Base-by-base conservation (phyloP, 2,113 vertebrate species). In the Dascyllus trimaculatus region DNA sequence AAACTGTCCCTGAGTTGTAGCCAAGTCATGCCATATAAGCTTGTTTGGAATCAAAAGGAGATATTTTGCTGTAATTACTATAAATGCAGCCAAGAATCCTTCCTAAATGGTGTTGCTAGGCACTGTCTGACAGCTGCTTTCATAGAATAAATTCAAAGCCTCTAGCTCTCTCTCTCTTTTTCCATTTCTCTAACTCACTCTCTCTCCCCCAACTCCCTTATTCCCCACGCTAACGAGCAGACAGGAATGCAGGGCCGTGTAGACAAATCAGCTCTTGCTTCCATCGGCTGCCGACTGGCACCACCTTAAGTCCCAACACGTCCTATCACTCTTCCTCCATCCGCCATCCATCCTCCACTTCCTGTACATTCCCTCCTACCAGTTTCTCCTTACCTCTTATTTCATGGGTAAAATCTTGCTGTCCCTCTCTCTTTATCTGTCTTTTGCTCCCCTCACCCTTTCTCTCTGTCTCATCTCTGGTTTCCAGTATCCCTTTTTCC, bases 231-330 rank as follows among this genome's bases (percentile, higher is more conserved):
- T 84, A 70, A 81, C 65, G 35, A 66, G 72, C 80, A 84, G 82
- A 85, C 82, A 83, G 79, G 61, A 89, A 89, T 76, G 81, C 81
- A 76, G 85, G 60, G 78, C 77, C 45, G 40, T 77, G 81, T 84
- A 76, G 85, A 94, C 91, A 88, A 93, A 94, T 93, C 86, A 77
- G 81, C 75, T 68, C 71, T 72, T 38, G 45, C 78, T 77, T 89
- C 82, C 38, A 79, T 84, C 63, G 13, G 74, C 83, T 78, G 56
- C 87, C 3, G 78, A 75, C 79, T 75, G 71, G 71, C 77, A 87
- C 60, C 85, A 89, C 88, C 80, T 79, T 61, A 66, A 88, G 54
- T 91, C 86, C 80, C 68, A 75, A 82, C 87, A 87, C 69, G 49
- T 87, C 71, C 21, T 71, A 53, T 64, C 61, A 38, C 51, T 77